Conservation (phyloP, 2,797 vertebrate genomes). For the Sebastolobus alascanus region DNA sequence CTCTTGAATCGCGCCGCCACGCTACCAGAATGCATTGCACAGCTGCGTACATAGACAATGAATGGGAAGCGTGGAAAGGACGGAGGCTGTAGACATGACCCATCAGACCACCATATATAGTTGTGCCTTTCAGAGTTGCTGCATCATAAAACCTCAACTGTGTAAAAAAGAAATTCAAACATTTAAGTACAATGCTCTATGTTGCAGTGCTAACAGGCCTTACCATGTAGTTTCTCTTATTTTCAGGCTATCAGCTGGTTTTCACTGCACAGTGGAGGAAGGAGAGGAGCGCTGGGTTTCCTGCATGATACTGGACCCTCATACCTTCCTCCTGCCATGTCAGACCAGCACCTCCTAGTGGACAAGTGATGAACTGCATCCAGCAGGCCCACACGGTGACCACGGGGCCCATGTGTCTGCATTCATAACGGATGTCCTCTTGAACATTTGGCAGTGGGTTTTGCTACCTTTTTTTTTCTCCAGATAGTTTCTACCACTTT, state of each 20-base stretch:
- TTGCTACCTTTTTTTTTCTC: slow-evolving; percentile 79
- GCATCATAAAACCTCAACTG: not conserved
- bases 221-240: slow-evolving; percentile 8
- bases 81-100: too few relatives aligned
- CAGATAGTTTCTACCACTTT: slow-evolving; percentile 39
- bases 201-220: not conserved
- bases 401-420: slow-evolving; percentile 24
- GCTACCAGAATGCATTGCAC: too few relatives aligned
- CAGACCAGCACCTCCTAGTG: slow-evolving; percentile 76
- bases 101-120: not conserved
- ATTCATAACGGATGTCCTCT: slow-evolving; percentile 46
- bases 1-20: too few relatives aligned
- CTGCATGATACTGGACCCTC: slow-evolving; percentile 84
- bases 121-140: not conserved
- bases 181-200: not conserved
- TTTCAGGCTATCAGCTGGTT: slow-evolving; percentile 52
- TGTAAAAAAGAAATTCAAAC: not conserved
- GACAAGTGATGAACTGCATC: slow-evolving; percentile 71
- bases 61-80: too few relatives aligned
- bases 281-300: slow-evolving; percentile 35
- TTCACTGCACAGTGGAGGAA: slow-evolving; percentile 40
- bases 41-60: too few relatives aligned
- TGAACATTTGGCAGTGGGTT: slow-evolving; percentile 83
- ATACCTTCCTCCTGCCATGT: slow-evolving; percentile 60
- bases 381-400: slow-evolving; percentile 74